Percentiles rank a stretch among this genome's conserved stretches.
Conservation (phyloP, 2,888 invertebrate species). For the Ischnura elegans region DNA sequence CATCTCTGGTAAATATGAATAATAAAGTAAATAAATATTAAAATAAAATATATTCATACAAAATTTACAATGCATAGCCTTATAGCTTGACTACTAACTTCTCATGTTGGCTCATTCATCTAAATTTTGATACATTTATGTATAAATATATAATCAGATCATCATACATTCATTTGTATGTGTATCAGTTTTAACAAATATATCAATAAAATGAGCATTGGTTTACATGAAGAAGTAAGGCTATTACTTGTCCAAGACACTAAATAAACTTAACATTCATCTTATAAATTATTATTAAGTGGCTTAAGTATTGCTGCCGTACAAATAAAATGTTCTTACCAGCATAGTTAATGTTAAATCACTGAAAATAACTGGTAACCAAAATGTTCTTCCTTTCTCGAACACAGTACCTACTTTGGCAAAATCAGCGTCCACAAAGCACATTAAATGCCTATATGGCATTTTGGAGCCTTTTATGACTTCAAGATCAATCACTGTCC, state of each 20-base stretch:
- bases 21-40: constrained; percentile 63
- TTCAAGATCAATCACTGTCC: constrained; percentile 12
- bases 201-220: constrained; percentile 48
- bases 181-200: constrained; percentile 40
- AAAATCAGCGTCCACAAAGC: not conserved
- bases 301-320: constrained; percentile 66
- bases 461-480: not conserved
- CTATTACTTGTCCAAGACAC: constrained; percentile 14
- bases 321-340: constrained; percentile 48
- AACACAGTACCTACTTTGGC: not conserved
- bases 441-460: not conserved
- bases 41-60: constrained; percentile 62
- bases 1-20: constrained; percentile 52
- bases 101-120: constrained; percentile 3
- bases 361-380: constrained; percentile 55
- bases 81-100: constrained; percentile 56
- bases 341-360: constrained; percentile 25
- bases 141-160: constrained; percentile 26
- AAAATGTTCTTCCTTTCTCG: constrained; percentile 14
- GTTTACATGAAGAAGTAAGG: constrained; percentile 37
- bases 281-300: constrained; percentile 56
- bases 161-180: constrained; percentile 10
- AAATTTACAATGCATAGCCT: constrained; percentile 50
- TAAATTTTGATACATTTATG: not conserved
- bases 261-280: constrained; percentile 65